These are phyloP conservation scores for Mercenaria mercenaria DNA, from an alignment of 1,140 invertebrate genomes.

Conservation along the genomic window DNA sequence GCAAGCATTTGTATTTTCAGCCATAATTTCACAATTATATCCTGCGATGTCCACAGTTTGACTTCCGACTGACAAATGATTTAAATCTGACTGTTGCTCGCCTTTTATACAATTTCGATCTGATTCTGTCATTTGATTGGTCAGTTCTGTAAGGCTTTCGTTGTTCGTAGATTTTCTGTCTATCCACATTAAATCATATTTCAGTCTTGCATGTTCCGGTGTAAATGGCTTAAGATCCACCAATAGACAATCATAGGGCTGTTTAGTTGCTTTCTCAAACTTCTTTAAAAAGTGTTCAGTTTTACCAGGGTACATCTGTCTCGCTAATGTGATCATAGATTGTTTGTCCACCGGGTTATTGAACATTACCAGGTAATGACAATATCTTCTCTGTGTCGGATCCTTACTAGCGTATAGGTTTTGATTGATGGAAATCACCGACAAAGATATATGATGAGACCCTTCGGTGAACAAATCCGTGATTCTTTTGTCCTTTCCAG, in stretches of 20 bases:
- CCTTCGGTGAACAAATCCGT: conserved; percentile 41
- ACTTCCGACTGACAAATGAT: no score
- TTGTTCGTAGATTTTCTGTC: no score
- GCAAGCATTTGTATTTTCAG: conserved; percentile 3
- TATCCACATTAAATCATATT: no score
- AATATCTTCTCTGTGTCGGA: conserved; percentile 46
- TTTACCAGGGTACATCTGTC: conserved; percentile 67
- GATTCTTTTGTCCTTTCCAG: conserved; percentile 48
- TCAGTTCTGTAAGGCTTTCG: no score
- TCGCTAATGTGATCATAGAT: conserved; percentile 46
- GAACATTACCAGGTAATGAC: conserved; percentile 56
- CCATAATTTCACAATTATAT: background rate
- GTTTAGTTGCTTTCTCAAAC: conserved; percentile 8
- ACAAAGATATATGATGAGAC: conserved; percentile 49
- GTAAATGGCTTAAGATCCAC: conserved; percentile 59
- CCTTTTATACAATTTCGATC: no score
- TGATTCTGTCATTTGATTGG: no score
- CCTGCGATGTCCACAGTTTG: no score
- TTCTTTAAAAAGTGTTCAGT: background rate
- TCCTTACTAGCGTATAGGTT: conserved; percentile 60
- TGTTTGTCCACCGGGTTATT: conserved; percentile 60
- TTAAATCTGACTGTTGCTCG: no score
- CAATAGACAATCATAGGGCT: conserved; percentile 49
- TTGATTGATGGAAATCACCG: conserved; percentile 55
- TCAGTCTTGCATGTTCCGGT: no score